Percentiles rank a stretch among this genome's conserved stretches.
Conservation (phyloP, 53 echinoderm and acorn worm species). For the Echinometra lucunter region DNA sequence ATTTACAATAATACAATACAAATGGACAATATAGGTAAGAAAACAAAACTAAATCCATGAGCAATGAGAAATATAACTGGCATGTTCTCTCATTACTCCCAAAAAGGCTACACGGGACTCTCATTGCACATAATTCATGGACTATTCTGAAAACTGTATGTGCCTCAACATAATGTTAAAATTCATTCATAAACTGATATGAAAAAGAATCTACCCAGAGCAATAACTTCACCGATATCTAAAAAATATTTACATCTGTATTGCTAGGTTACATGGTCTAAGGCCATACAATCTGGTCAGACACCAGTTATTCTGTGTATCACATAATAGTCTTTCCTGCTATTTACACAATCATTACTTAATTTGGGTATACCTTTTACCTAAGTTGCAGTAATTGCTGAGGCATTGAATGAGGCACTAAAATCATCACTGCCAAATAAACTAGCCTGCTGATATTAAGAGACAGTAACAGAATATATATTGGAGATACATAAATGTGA, state of each 20-base stretch:
- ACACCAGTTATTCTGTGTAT: neutral
- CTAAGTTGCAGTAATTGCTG: neutral
- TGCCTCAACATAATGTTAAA: neutral
- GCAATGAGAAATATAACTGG: neutral
- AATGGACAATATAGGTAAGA: slow-evolving; percentile 17
- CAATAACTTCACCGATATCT: neutral
- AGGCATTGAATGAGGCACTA: neutral
- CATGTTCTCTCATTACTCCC: neutral
- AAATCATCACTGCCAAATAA: neutral
- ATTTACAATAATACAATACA: slow-evolving; percentile 25
- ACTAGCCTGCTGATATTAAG: no score
- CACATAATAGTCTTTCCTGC: neutral
- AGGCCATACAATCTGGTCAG: neutral
- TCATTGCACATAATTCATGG: neutral
- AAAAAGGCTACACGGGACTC: neutral
- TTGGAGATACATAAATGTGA: no score
- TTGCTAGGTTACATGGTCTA: slow-evolving; percentile 21
- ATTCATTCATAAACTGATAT: neutral
- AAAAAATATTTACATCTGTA: slow-evolving; percentile 11
- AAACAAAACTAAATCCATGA: neutral
- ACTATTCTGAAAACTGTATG: neutral
- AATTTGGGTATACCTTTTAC: neutral
- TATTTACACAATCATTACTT: neutral
- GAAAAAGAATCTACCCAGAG: neutral
- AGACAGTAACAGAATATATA: no score